Conservation (phyloP, 1,140 invertebrate genomes). For the Dinothrombium tinctorium region DNA sequence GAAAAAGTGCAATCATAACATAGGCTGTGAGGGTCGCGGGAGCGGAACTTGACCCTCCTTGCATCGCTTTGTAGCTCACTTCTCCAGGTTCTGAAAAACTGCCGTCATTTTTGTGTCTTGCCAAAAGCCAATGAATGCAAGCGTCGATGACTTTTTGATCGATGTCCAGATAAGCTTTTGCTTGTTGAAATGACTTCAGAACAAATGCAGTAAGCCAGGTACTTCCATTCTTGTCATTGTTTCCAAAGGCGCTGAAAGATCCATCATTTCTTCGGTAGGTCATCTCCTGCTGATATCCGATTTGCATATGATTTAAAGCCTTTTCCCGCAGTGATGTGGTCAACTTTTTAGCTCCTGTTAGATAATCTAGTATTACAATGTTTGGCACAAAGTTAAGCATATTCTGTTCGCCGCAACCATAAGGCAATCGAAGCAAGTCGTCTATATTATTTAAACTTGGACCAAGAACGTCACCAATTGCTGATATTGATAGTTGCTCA, state of each 20-base stretch:
- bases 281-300: slow-evolving; percentile 73
- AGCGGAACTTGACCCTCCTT: slow-evolving; percentile 18
- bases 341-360: slow-evolving; percentile 31
- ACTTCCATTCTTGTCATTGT: slow-evolving; percentile 50
- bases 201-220: slow-evolving; percentile 96
- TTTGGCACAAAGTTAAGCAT: slow-evolving; percentile 79
- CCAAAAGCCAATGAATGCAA: slow-evolving; percentile 52
- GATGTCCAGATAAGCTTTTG: slow-evolving; percentile 44
- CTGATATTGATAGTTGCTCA: slow-evolving; percentile 42
- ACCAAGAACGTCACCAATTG: slow-evolving; percentile 47
- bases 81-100: slow-evolving; percentile 52
- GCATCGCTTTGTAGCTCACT: slow-evolving; percentile 48
- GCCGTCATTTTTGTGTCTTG: slow-evolving; percentile 49
- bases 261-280: slow-evolving; percentile 69
- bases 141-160: slow-evolving; percentile 40
- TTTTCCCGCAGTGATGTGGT: slow-evolving; percentile 40
- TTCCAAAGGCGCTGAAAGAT: slow-evolving; percentile 82
- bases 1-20: slow-evolving; percentile 50
- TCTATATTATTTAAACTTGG: slow-evolving; percentile 45
- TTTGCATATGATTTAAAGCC: slow-evolving; percentile 47
- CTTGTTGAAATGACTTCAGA: slow-evolving; percentile 61
- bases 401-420: slow-evolving; percentile 82
- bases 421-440: slow-evolving; percentile 45
- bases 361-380: slow-evolving; percentile 57
- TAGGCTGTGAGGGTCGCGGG: slow-evolving; percentile 52